Evolutionary conservation across 2,797 vertebrate genomes (phyloP).

Genomic region (Notolepis coatsorum): DNA sequence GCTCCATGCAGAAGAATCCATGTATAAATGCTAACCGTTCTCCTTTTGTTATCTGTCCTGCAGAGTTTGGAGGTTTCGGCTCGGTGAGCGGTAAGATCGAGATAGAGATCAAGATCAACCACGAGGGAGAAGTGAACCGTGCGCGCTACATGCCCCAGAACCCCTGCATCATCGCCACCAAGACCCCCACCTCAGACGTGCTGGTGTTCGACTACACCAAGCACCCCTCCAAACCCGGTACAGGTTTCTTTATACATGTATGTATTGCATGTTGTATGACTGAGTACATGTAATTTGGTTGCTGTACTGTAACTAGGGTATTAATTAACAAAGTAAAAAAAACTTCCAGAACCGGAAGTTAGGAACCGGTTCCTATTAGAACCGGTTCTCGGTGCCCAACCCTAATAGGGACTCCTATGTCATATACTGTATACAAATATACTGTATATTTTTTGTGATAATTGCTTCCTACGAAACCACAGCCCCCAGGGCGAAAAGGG

Average conservation of each 20-base stretch:
- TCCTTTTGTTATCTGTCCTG: neutral
- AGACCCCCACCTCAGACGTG: conserved; percentile 91
- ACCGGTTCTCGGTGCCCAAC: neutral
- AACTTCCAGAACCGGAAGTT: too few relatives aligned
- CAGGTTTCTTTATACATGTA: neutral
- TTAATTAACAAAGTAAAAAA: too few relatives aligned
- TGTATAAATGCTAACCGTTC: neutral
- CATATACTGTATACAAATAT: neutral
- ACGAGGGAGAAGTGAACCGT: conserved; percentile 92
- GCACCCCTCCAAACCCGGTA: conserved; percentile 92
- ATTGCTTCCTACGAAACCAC: too few relatives aligned
- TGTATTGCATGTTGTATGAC: neutral
- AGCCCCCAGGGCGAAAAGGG: too few relatives aligned
- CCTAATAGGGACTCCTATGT: neutral
- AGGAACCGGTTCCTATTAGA: too few relatives aligned
- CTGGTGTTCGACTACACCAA: conserved; percentile 94
- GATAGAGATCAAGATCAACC: conserved; percentile 93
- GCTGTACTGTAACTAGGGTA: neutral
- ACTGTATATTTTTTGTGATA: too few relatives aligned
- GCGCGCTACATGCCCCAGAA: conserved; percentile 94
- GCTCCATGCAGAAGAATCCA: neutral
- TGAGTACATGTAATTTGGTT: too few relatives aligned
- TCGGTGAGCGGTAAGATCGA: conserved; percentile 93
- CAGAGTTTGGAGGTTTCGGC: conserved; percentile 93
- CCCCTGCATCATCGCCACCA: conserved; percentile 92